Base-by-base conservation (phyloP, 2,888 invertebrate species). In the Antheraea yamamai region DNA sequence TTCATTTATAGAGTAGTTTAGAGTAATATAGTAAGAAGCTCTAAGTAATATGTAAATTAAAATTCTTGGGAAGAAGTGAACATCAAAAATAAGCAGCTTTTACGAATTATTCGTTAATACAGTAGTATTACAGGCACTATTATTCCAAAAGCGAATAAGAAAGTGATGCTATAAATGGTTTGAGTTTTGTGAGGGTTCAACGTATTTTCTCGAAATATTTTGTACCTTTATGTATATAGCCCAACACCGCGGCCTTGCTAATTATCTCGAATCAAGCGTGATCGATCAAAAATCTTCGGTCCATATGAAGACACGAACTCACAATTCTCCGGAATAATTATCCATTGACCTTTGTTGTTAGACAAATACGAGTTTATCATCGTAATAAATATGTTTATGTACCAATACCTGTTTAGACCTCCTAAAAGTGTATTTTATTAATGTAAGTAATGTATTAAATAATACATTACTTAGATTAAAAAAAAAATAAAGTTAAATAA, bases 1-100 rank as follows among this genome's bases (percentile, higher is more conserved):
- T 58, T 75, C 52, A 73, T 73, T 73, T 73, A 58, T 58, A 26
- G n/a, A 26, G 52, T 73, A 26, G 73, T 18, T 35, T 68, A 68
- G 2, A 20, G 55, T 23, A 61, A 61, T 61, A 55, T 23, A 23
- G 10, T 14, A 23, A 61, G 12, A n/a, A 12, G 23, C 23, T 23
- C n/a, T 55, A 61, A 23, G 10, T 23, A 23, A 23, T 61, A 61
- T 61, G 61, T 61, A 61, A 61, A 61, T 61, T 61, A 12, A 61
- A 61, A n/a, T 23, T 23, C 10, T 23, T 12, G n/a, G 23, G 23
- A 61, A 61, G 8, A 20, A 23, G 23, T 61, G 23, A 61, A 23
- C 14, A 23, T 61, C n/a, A 8, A 61, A 23, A 23, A 23, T 61
- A 23, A 23, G 23, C n/a, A 6, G n/a, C 58, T 18, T 61, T 23